Conservation (phyloP, 2,797 vertebrate species). For the Meriones psammophilus region DNA sequence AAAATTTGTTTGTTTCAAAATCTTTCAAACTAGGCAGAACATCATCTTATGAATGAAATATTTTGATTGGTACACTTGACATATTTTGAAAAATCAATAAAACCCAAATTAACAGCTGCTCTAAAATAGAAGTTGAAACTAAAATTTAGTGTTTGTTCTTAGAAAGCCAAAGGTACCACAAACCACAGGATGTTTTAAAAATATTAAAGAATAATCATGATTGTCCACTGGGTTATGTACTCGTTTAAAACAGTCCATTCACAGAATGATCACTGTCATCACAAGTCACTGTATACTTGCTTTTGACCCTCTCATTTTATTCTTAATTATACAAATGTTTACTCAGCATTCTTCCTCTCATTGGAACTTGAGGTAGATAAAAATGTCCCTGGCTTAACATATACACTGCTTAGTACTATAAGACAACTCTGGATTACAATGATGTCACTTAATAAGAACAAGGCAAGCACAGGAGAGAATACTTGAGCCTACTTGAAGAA, state of each 20-base stretch:
- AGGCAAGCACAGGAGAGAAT: too few relatives aligned
- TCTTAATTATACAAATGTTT: constrained; percentile 17
- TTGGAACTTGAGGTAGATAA: background rate
- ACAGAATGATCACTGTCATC: background rate
- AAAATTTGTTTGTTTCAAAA: background rate
- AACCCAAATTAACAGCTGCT: background rate
- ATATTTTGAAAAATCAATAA: background rate
- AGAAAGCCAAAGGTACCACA: background rate
- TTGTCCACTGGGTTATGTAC: background rate
- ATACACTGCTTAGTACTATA: background rate
- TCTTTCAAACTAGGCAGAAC: background rate
- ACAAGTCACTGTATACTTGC: background rate
- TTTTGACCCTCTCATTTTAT: background rate
- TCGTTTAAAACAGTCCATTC: background rate
- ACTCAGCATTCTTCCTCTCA: background rate
- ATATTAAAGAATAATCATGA: background rate
- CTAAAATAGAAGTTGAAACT: background rate
- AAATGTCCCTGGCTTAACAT: background rate
- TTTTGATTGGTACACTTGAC: background rate
- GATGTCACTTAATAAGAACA: background rate
- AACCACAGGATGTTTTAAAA: background rate
- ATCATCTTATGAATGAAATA: background rate
- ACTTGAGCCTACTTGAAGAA: background rate
- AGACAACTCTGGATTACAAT: background rate
- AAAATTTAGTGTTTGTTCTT: background rate